A percentile compares a stretch with the other conserved stretches of the same genome.
phyloP scores from a whole-genome alignment of 2,888 invertebrate species.

The Antitype chi region DNA sequence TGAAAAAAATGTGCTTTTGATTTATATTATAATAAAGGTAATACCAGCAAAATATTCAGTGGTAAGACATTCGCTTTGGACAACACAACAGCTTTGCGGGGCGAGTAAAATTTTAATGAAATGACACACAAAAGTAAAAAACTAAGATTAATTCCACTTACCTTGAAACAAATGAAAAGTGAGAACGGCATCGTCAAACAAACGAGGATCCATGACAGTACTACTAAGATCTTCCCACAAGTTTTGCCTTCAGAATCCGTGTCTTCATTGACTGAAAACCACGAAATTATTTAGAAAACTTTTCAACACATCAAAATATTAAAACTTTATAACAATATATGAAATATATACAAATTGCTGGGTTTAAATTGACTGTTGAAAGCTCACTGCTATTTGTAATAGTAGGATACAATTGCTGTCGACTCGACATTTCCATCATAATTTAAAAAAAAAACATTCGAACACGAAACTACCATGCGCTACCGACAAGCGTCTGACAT shows the following conservation, averaged over 20 bases:
- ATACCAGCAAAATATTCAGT: background rate
- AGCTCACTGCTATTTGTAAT: slow-evolving; percentile 73
- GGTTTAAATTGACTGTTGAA: slow-evolving; percentile 48
- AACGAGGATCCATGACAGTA: slow-evolving; percentile 95
- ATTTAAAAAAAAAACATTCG: slow-evolving; percentile 34
- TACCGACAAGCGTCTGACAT: slow-evolving; percentile 36
- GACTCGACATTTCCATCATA: slow-evolving; percentile 86
- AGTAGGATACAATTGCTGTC: slow-evolving; percentile 83
- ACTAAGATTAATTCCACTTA: slow-evolving; percentile 85
- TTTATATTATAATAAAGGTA: background rate
- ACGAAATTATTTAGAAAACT: slow-evolving; percentile 31
- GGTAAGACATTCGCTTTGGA: background rate
- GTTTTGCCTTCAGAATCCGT: slow-evolving; percentile 92
- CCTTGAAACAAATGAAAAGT: slow-evolving; percentile 98
- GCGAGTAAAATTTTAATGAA: background rate
- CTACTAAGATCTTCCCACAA: slow-evolving; percentile 96
- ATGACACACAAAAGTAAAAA: background rate
- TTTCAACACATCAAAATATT: background rate
- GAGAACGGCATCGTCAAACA: slow-evolving; percentile 97
- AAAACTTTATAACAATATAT: background rate
- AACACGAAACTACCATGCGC: slow-evolving; percentile 47
- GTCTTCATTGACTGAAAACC: slow-evolving; percentile 90
- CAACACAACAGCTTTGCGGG: background rate
- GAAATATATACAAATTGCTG: slow-evolving; percentile 30
- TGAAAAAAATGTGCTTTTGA: background rate